These are phyloP conservation scores for Linurgus olivaceus DNA, from an alignment of 2,797 vertebrate species.

Conservation along the genomic window DNA sequence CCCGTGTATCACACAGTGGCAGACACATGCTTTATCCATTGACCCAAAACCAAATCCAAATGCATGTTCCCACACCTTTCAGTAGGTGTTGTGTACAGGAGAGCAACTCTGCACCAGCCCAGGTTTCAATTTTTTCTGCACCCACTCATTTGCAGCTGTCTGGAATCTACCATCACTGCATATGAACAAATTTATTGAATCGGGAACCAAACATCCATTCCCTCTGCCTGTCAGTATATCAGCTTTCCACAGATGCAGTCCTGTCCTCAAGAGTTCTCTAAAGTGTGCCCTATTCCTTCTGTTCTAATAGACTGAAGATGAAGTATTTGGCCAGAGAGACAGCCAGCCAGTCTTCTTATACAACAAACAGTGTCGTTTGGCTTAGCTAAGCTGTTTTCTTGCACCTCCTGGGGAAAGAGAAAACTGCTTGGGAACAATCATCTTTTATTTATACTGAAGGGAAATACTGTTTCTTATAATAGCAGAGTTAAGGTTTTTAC, in stretches of 20 bases:
- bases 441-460: not conserved
- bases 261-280: not conserved
- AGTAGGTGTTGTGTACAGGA: not conserved
- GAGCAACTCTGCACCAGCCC: not conserved
- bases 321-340: not conserved
- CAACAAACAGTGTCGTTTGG: not conserved
- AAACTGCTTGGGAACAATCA: not conserved
- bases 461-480: not conserved
- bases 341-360: not conserved
- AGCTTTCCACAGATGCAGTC: not conserved
- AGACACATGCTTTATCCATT: not conserved
- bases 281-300: not conserved
- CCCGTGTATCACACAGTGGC: fast-evolving
- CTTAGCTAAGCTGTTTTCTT: not conserved
- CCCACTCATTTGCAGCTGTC: not conserved
- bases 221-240: fast-evolving
- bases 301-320: not conserved
- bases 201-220: not conserved
- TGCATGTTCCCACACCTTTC: not conserved
- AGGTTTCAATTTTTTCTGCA: not conserved
- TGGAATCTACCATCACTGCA: not conserved
- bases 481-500: not conserved
- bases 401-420: not conserved
- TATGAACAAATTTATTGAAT: not conserved
- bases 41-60: not conserved